Percentiles rank a stretch among this genome's conserved stretches.
phyloP scores from a whole-genome alignment of 30 jellyfish, hydroid and myxozoan species.

The Chrysaora quinquecirrha region DNA sequence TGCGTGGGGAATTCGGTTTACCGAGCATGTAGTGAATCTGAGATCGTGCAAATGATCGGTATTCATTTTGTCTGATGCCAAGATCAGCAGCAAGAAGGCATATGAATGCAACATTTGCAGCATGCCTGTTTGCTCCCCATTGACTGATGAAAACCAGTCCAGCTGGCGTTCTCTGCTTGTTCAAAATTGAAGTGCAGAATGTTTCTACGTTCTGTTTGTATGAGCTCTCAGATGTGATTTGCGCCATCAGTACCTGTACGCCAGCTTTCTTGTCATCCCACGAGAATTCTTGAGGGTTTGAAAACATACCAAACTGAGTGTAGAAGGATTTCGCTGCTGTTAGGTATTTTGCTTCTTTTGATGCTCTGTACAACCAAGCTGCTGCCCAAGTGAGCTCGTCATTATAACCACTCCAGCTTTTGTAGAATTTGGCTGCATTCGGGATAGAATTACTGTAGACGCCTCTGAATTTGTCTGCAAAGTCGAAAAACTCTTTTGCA shows the following conservation, averaged over 20 bases:
- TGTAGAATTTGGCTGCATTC: slow-evolving; percentile 64
- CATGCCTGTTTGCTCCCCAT: slow-evolving; percentile 87
- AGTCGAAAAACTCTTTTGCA: slow-evolving; percentile 70
- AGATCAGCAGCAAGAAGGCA: slow-evolving; percentile 63
- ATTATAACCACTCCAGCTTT: slow-evolving; percentile 69
- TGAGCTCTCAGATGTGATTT: slow-evolving; percentile 33
- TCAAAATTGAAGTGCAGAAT: slow-evolving; percentile 46
- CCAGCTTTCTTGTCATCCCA: slow-evolving; percentile 89
- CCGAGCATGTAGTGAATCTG: slow-evolving; percentile 79
- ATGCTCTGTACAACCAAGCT: slow-evolving; percentile 77
- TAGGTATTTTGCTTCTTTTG: slow-evolving; percentile 44
- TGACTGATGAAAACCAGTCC: slow-evolving; percentile 70
- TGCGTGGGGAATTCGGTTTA: slow-evolving; percentile 50
- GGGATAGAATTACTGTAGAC: slow-evolving; percentile 62
- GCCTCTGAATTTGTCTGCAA: slow-evolving; percentile 71
- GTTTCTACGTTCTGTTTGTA: slow-evolving; percentile 37
- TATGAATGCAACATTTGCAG: slow-evolving; percentile 81
- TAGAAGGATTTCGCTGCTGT: slow-evolving; percentile 51
- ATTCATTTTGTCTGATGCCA: slow-evolving; percentile 28
- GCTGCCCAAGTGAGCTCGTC: slow-evolving; percentile 86
- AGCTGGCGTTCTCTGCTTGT: slow-evolving; percentile 48
- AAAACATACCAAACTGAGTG: slow-evolving; percentile 15
- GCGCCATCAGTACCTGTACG: slow-evolving; percentile 55
- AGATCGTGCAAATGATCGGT: slow-evolving; percentile 50
- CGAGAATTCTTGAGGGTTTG: slow-evolving; percentile 56